Base-by-base conservation (phyloP, 2,797 vertebrate species). In the Propithecus perrieri region DNA sequence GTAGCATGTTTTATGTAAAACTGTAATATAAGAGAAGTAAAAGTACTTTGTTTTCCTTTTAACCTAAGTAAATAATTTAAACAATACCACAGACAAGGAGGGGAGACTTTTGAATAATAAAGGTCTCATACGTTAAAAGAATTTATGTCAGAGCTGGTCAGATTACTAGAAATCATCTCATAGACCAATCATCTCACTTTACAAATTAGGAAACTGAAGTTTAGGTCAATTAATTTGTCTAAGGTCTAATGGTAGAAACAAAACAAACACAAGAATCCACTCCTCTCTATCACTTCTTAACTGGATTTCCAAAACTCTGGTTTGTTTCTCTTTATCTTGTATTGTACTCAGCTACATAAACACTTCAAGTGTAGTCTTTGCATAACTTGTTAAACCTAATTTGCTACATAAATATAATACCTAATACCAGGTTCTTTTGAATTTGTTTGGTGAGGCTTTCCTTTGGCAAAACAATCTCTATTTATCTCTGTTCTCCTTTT, bases 321-420 rank as follows among this genome's bases (percentile, higher is more conserved):
- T 71, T 85, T 65, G 24, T 18, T 74, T 93, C 24, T 41, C 63
- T 72, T 22, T 59, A 81, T 78, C 43, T 71, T n/a, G 5, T 12
- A 89, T 93, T 71, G 81, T 78, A 91, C 28, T 75, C 63, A 93
- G 59, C 41, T 75, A 80, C 61, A 48, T 78, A 71, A 95, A 69
- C 2, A 85, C 71, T 57, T 88, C 38, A 63, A 61, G 33, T 35
- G 26, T 20, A 90, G 22, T n/a, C 26, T 91, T 86, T 43, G 38
- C 13, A 59, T 38, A 69, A 11, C 50, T 55, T 74, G 30, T 53
- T 79, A 65, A 81, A 4, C 2, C 35, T 69, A 63, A 79, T 57
- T 96, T 74, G 26, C 61, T 86, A 57, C 1, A 26, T 74, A 92
- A 92, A 85, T 5, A 75, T 79, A 90, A 88, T 85, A 81, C 13